Evolutionary conservation across 2,888 invertebrate species (phyloP), one percentile per base, ranked within the genome.

Genomic region (Sialis lutaria): DNA sequence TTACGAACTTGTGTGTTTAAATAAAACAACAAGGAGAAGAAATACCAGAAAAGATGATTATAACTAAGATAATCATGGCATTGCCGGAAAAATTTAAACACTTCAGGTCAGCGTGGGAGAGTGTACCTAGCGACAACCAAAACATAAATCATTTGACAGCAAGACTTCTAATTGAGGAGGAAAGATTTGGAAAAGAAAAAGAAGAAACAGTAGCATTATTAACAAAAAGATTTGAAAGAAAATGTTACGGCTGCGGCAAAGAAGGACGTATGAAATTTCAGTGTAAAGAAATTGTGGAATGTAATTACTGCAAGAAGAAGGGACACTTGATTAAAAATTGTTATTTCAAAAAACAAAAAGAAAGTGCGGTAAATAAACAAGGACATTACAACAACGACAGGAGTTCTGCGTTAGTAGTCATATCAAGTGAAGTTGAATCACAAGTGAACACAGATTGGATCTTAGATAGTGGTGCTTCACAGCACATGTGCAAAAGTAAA

Each of bases 71-170:
- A 9, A 31, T 53, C 8, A 53, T 53, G 51, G 48, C 51, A 10
- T 41, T 52, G n/a, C 52, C 54, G 32, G 51, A 53, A 34, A 45
- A 42, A 31, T 44, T 48, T 12, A 54, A 52, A 37, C 49, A 54
- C 41, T 54, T 54, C 44, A 39, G 47, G 9, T 48, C 52, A 4
- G 53, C 53, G 10, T 56, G 56, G 56, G 55, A 57, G 47, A 54
- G 54, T n/a, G 55, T 53, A 9, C 46, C 52, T 2, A 42, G 44
- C 22, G 49, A 51, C 1, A 52, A 55, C 7, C 52, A 55, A 50
- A 57, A 50, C 4, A 32, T 58, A 22, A 52, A 52, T 41, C 54
- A 54, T 33, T 48, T 58, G 13, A 51, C 51, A 33, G 46, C 53
- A 13, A 46, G 54, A 33, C 39, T 56, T n/a, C 48, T 53, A 42